Evolutionary conservation across 2,797 vertebrate species (phyloP), one percentile per base, ranked within the genome.

Genomic region (Phalloptychus januarius): DNA sequence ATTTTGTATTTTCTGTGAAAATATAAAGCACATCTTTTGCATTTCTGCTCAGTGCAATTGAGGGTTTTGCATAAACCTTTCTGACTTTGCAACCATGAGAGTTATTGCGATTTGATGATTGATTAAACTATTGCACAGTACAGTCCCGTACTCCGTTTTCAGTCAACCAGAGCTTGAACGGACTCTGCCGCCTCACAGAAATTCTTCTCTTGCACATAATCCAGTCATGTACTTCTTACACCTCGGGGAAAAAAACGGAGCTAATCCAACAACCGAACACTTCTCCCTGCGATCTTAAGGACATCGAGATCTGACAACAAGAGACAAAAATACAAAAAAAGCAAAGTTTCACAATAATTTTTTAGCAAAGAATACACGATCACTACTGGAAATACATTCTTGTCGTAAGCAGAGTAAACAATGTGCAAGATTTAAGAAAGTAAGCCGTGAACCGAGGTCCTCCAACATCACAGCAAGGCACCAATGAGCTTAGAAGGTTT

Each of bases 21-120:
- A 92, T 92, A 93, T 88, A 91, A 89, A 86, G 74, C 76, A 83
- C 76, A 81, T 75, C 40, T 87, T 85, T 83, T 74, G 83, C 79
- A 85, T 88, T 80, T 78, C 58, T 72, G 81, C 86, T 88, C 79
- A 87, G 75, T 75, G 81, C 85, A 80, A 56, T 69, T 80, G 75
- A 7, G 83, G 65, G 63, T 77, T 79, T 36, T 75, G 52, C 56
- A 85, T 81, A 84, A 87, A 84, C 77, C 63, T 79, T 86, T 85
- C 77, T 15, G 72, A 50, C 48, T 52, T 23, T 33, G 71, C 71
- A 71, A 72, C 38, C 71, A 56, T 33, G 3, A 74, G 78, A 65
- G 71, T 71, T 54, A 54, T 45, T 84, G 45, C 84, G 83, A 91
- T 91, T 88, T 80, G 79, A 84, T 70, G 79, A 48, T 40, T 89